Percentiles rank a stretch among this genome's conserved stretches.
These are phyloP conservation scores for Hephaestus fuliginosus DNA, from an alignment of 2,797 vertebrate species.

Conservation along the genomic window DNA sequence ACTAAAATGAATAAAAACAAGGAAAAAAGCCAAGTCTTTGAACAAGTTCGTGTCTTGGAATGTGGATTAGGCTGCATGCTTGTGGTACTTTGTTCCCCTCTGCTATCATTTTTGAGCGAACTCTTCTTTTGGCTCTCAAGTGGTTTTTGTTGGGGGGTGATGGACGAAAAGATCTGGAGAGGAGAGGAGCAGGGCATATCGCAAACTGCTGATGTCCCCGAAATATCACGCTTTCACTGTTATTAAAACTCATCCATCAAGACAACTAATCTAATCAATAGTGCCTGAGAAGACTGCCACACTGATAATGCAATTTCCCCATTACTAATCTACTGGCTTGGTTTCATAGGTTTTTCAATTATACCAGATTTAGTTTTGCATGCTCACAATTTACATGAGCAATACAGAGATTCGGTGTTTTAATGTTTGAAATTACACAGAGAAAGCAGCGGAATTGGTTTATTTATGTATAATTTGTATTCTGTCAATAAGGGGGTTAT, in stretches of 20 bases:
- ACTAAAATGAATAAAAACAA: conserved; percentile 12
- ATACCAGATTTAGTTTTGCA: conserved; percentile 35
- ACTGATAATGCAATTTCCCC: conserved; percentile 70
- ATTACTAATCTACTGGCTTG: conserved; percentile 65
- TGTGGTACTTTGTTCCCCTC: background rate
- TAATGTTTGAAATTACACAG: conserved; percentile 12
- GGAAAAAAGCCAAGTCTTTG: background rate
- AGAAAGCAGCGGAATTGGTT: conserved; percentile 18
- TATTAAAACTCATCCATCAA: conserved; percentile 82
- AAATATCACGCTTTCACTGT: conserved; percentile 65
- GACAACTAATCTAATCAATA: conserved; percentile 76
- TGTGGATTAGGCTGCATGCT: background rate
- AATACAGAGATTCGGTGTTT: background rate
- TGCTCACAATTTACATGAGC: conserved; percentile 24
- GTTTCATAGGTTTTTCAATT: conserved; percentile 58
- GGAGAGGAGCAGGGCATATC: conserved; percentile 33
- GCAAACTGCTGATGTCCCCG: conserved; percentile 61
- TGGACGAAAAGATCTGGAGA: conserved; percentile 18
- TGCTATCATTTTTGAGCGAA: conserved; percentile 7
- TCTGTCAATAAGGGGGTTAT: background rate
- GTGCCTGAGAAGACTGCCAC: conserved; percentile 55
- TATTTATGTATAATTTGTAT: conserved; percentile 23
- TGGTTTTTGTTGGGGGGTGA: conserved; percentile 28
- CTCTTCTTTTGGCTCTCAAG: conserved; percentile 23
- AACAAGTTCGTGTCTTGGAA: background rate